Percentiles rank a stretch among this genome's conserved stretches.
phyloP scores from a whole-genome alignment of 2,797 vertebrate genomes.

The Pseudomugil tenellus region DNA sequence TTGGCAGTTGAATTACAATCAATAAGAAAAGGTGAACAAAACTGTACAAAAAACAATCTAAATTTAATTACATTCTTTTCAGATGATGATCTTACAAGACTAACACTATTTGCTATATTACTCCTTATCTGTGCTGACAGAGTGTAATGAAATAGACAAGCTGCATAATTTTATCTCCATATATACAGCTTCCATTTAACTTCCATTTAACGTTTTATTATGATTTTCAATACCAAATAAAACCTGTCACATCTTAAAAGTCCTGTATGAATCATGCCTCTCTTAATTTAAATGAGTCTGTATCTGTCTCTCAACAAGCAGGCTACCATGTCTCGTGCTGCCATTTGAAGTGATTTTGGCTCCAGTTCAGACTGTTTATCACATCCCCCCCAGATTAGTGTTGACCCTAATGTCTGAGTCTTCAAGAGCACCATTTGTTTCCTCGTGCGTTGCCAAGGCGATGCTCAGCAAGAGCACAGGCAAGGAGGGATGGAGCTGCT shows the following conservation, averaged over 20 bases:
- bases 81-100: not conserved
- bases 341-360: slow-evolving; percentile 78
- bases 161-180: slow-evolving; percentile 19
- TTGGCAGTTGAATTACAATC: no score
- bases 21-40: not conserved
- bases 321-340: slow-evolving; percentile 54
- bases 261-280: slow-evolving; percentile 64
- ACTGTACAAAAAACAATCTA: not conserved
- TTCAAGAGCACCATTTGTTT: slow-evolving; percentile 78
- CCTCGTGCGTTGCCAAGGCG: slow-evolving; percentile 80
- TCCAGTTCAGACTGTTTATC: slow-evolving; percentile 78
- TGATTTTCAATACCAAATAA: slow-evolving; percentile 20
- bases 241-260: slow-evolving; percentile 47
- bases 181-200: slow-evolving; percentile 27
- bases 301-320: slow-evolving; percentile 58
- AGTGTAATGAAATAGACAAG: slow-evolving; percentile 25
- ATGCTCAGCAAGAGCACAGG: slow-evolving; percentile 76
- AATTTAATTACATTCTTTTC: not conserved
- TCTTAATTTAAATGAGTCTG: slow-evolving; percentile 63
- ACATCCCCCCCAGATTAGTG: slow-evolving; percentile 77
- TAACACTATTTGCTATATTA: slow-evolving; percentile 1
- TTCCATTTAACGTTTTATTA: not conserved
- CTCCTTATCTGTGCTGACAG: slow-evolving; percentile 14
- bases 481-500: slow-evolving; percentile 55
- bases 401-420: slow-evolving; percentile 80